Conservation (phyloP, 1,140 invertebrate genomes). For the Atta cephalotes region DNA sequence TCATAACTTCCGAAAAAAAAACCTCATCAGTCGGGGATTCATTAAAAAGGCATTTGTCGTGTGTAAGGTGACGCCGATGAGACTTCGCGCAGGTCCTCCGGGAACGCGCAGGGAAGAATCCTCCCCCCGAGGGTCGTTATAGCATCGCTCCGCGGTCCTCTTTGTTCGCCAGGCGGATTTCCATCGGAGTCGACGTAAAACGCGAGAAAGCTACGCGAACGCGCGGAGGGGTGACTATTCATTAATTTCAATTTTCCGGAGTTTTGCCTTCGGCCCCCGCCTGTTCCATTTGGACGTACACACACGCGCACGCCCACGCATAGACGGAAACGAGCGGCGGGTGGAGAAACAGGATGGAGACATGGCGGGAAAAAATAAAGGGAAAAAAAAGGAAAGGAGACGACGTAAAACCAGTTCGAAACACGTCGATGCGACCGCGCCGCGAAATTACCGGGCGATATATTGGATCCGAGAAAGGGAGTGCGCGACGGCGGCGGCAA, state of each 20-base stretch:
- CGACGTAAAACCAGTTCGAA: conserved; percentile 52
- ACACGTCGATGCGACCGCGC: conserved; percentile 37
- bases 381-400: conserved; percentile 38
- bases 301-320: conserved; percentile 26
- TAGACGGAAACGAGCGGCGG: neutral
- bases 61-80: conserved; percentile 63
- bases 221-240: conserved; percentile 78
- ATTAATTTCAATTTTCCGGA: conserved; percentile 86
- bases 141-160: conserved; percentile 65
- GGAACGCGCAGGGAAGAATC: conserved; percentile 46
- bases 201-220: conserved; percentile 48
- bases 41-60: conserved; percentile 74
- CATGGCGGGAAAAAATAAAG: neutral
- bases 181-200: conserved; percentile 73
- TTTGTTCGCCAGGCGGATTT: conserved; percentile 78
- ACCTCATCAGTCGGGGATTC: conserved; percentile 53
- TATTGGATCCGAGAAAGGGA: conserved; percentile 69
- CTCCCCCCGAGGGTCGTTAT: neutral
- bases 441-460: conserved; percentile 52
- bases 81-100: conserved; percentile 42
- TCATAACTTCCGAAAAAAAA: conserved; percentile 47
- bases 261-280: conserved; percentile 77
- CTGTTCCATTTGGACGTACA: conserved; percentile 66
- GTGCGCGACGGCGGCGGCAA: neutral
- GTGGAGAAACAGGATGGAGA: neutral